Base-by-base conservation (phyloP, 2,113 vertebrate species). In the Odontesthes bonariensis region DNA sequence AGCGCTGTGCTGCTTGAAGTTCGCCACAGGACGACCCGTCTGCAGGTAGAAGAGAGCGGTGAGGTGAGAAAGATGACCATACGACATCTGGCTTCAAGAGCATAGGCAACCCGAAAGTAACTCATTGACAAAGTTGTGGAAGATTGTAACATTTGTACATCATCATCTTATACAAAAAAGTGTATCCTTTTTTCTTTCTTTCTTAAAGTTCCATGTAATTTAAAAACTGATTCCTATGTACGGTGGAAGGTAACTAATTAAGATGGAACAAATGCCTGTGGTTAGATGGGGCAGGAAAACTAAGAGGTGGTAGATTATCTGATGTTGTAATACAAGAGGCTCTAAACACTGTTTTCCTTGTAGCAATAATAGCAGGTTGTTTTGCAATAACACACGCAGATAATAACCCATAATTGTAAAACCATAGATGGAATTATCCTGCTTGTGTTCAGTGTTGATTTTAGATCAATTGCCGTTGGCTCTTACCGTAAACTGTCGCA, bases 1-100 rank as follows among this genome's bases (percentile, higher is more conserved):
- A 0, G 95, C 96, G 5, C 94, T 88, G 66, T 98, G 97, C 90
- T 97, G 96, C 86, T 98, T 98, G 91, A 98, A 97, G 80, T 91
- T 96, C 6, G 97, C 97, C 81, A 96, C 94, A 0, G 96, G 93
- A 5, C 60, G 86, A 4, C 96, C 95, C 0, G 91, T 92, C 96
- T 97, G 56, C 61, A 69, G 51, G 54, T 27, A 55, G 16, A 61
- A 19, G 20, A 73, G 17, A 63, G 6, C 4, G 40, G 8, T 8
- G 10, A 69, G 12, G 40, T 23, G 22, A 42, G 62, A 51, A 0
- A 31, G 32, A 8, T 14, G 4, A 46, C 60, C 0, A 19, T 4
- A 42, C 35, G 27, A n/a, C 33, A 52, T 40, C 27, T 16, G 23
- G 46, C 35, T 22, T 22, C 10, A 23, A 23, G n/a, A 53, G 8